A percentile compares a stretch with the other conserved stretches of the same genome.
Conservation (phyloP, 2,113 vertebrate genomes). For the Corythornis vintsioides region DNA sequence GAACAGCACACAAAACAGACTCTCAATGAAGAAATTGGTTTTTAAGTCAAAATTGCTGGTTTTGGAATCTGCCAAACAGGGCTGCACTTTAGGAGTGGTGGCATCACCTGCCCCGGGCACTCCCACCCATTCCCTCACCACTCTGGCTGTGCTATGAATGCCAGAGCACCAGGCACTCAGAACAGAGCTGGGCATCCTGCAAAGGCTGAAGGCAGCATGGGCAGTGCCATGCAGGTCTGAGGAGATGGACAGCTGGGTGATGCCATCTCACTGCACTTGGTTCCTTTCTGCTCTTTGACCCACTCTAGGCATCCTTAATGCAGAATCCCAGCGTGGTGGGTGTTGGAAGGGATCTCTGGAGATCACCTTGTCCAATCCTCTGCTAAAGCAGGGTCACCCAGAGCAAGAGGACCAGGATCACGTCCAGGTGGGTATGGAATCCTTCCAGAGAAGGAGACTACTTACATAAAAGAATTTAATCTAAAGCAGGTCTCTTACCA, state of each 20-base stretch:
- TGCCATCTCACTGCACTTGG: neutral
- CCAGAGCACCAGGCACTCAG: neutral
- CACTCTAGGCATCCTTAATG: neutral
- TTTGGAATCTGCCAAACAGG: neutral
- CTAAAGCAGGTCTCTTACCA: neutral
- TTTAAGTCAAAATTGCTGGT: neutral
- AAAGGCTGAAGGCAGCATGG: neutral
- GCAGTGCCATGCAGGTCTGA: neutral
- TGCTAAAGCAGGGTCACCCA: no score
- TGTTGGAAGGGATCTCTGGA: no score
- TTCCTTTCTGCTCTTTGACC: neutral
- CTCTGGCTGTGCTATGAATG: neutral
- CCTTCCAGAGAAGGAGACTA: neutral
- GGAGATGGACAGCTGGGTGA: no score
- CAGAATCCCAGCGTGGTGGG: no score
- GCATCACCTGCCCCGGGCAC: neutral
- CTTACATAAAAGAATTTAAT: neutral
- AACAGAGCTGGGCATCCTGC: neutral
- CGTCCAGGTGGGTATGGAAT: no score
- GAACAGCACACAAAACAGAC: neutral
- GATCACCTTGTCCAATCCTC: no score
- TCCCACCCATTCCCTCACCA: neutral
- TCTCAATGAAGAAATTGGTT: neutral
- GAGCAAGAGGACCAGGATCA: no score
- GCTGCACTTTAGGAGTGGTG: neutral